Base-by-base conservation (phyloP, 1,140 invertebrate species). In the Tetraneura akinire region DNA sequence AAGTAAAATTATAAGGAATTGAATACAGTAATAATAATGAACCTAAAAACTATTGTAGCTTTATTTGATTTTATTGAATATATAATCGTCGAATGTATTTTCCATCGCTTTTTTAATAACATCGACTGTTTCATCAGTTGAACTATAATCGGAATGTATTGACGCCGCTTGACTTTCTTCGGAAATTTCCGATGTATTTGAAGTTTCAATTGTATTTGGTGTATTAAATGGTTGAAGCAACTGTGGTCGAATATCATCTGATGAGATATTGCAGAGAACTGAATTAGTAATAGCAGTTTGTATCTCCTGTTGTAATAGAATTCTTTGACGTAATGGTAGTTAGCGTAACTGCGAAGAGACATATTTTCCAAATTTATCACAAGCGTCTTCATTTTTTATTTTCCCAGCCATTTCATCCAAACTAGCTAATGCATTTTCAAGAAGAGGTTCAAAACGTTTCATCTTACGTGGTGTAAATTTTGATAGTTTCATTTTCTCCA, bases 261-360 rank as follows among this genome's bases (percentile, higher is more conserved):
- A 60, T 60, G 55, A 60, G 42, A 66, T 66, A 66, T 66, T 37
- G 37, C 37, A 2, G 4, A 66, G 62, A n/a, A 37, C 5, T 42
- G 62, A 37, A 37, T 66, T 21, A 66, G 18, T 66, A n/a, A 66
- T 66, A 37, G 29, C 37, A 66, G n/a, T 66, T 66, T 66, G 32
- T 37, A 66, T 37, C 37, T 66, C 62, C 37, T 66, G 62, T 9
- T 66, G 32, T 37, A 66, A 45, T 6, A 37, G 37, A 66, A 66
- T 66, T 66, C 16, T 45, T 66, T 37, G 29, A 37, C 37, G 18
- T 66, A 66, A 66, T 37, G 62, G 62, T 66, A 66, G 62, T 66
- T 42, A 16, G n/a, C 29, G 29, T 45, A 16, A 85, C 78, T 82
- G 84, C 85, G 62, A 85, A 84, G 32, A 85, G 85, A 80, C 83